These are phyloP conservation scores for Gymnoscopelus braueri DNA, from an alignment of 2,797 vertebrate genomes.

Conservation along the genomic window DNA sequence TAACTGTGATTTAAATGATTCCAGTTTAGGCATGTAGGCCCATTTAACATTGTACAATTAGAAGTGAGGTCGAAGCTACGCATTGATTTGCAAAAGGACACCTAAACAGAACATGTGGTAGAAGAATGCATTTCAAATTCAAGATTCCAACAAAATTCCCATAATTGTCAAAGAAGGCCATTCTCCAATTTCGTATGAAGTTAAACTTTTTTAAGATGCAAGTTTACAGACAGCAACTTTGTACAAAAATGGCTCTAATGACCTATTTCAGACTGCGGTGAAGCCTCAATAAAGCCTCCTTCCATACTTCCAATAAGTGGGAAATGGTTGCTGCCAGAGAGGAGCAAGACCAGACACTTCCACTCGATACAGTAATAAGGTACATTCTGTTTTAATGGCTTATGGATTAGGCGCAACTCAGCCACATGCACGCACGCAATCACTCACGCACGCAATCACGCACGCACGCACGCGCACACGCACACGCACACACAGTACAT, in stretches of 20 bases:
- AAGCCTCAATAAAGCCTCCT: slow-evolving; percentile 9
- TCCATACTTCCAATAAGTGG: slow-evolving; percentile 19
- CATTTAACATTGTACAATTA: too few relatives aligned
- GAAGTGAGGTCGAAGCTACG: too few relatives aligned
- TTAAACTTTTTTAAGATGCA: background rate
- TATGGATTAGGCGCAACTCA: slow-evolving; percentile 54
- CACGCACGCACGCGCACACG: slow-evolving; percentile 8
- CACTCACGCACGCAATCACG: background rate
- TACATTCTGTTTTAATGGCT: slow-evolving; percentile 44
- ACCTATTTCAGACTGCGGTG: background rate
- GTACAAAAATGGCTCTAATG: slow-evolving; percentile 7
- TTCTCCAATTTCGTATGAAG: background rate
- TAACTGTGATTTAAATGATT: slow-evolving; percentile 39
- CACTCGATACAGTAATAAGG: slow-evolving; percentile 48
- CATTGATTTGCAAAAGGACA: too few relatives aligned
- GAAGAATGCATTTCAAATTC: too few relatives aligned
- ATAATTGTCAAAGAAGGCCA: slow-evolving; percentile 15
- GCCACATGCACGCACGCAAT: background rate
- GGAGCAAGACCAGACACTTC: slow-evolving; percentile 40
- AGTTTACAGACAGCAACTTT: background rate
- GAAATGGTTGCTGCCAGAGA: slow-evolving; percentile 34
- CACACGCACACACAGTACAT: slow-evolving; percentile 2
- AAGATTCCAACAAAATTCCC: background rate
- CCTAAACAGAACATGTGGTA: too few relatives aligned
- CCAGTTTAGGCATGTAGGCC: background rate